Percentiles rank a stretch among this genome's conserved stretches.
These are phyloP conservation scores for Mormyrus proboscirostris DNA, from an alignment of 2,797 vertebrate genomes.

Conservation along the genomic window DNA sequence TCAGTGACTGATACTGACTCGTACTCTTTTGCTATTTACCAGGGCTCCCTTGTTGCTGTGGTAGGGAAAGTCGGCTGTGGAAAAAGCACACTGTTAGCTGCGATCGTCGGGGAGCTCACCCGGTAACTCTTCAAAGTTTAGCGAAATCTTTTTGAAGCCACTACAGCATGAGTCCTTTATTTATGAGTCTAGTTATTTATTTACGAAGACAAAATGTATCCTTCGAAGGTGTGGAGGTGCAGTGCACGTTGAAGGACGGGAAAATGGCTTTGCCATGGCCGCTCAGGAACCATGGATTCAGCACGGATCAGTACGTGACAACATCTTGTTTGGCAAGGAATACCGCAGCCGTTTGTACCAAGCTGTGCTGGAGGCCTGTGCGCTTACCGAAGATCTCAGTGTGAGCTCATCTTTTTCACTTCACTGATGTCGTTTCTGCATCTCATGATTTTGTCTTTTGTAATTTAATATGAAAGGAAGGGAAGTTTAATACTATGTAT, in stretches of 20 bases:
- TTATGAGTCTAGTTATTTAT: background rate
- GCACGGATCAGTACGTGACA: slow-evolving; percentile 81
- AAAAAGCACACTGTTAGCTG: slow-evolving; percentile 85
- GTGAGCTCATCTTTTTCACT: slow-evolving; percentile 56
- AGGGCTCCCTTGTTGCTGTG: slow-evolving; percentile 82
- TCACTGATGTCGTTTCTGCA: background rate
- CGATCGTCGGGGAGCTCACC: slow-evolving; percentile 82
- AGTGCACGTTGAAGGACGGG: slow-evolving; percentile 64
- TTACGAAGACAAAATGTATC: background rate
- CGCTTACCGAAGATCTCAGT: slow-evolving; percentile 78
- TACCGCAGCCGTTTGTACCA: slow-evolving; percentile 70
- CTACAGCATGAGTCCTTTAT: background rate
- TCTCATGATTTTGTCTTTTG: background rate
- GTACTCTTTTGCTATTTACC: slow-evolving; percentile 35
- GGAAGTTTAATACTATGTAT: background rate
- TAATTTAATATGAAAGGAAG: background rate
- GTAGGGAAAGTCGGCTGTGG: slow-evolving; percentile 93
- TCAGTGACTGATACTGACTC: background rate
- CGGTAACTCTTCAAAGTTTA: slow-evolving; percentile 59
- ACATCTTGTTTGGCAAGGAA: slow-evolving; percentile 84
- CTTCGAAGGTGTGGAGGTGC: slow-evolving; percentile 58
- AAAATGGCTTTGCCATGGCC: slow-evolving; percentile 77
- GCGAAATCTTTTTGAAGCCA: background rate
- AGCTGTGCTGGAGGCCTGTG: slow-evolving; percentile 82
- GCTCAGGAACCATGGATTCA: slow-evolving; percentile 95